Conservation (phyloP, 2,113 vertebrate genomes). For the Taurulus bubalis region DNA sequence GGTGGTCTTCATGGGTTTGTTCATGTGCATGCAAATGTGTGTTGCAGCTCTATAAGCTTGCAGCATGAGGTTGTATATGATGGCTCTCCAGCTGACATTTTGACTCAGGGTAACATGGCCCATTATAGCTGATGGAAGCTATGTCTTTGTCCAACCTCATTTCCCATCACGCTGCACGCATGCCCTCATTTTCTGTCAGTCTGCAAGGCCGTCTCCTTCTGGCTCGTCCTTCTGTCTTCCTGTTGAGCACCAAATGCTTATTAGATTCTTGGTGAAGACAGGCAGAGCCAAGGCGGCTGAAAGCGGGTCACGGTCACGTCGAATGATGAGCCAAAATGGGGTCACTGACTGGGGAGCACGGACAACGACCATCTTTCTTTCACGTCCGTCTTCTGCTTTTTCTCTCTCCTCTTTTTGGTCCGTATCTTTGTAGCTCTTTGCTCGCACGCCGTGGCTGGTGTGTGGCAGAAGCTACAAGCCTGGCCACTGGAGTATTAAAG, state of each 20-base stretch:
- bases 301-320: slow-evolving; percentile 20
- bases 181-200: background rate
- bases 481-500: slow-evolving; percentile 44
- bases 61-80: slow-evolving; percentile 10
- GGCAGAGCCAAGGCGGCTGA: slow-evolving; percentile 55
- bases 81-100: slow-evolving; percentile 19
- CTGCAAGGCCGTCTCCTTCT: background rate
- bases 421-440: background rate
- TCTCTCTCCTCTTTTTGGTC: background rate
- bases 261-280: slow-evolving; percentile 36
- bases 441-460: background rate
- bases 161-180: background rate
- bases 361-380: slow-evolving; percentile 15
- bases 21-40: slow-evolving; percentile 18
- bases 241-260: slow-evolving; percentile 37
- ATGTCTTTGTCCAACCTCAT: slow-evolving; percentile 18
- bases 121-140: slow-evolving; percentile 13
- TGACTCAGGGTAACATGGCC: slow-evolving; percentile 14
- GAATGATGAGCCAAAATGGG: slow-evolving; percentile 29
- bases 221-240: background rate
- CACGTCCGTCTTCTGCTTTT: background rate
- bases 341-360: slow-evolving; percentile 6
- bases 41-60: slow-evolving; percentile 17
- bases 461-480: slow-evolving; percentile 22
- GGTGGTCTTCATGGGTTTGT: slow-evolving; percentile 10